phyloP scores from a whole-genome alignment of 2,113 vertebrate species.

The Urocynchramus pylzowi region DNA sequence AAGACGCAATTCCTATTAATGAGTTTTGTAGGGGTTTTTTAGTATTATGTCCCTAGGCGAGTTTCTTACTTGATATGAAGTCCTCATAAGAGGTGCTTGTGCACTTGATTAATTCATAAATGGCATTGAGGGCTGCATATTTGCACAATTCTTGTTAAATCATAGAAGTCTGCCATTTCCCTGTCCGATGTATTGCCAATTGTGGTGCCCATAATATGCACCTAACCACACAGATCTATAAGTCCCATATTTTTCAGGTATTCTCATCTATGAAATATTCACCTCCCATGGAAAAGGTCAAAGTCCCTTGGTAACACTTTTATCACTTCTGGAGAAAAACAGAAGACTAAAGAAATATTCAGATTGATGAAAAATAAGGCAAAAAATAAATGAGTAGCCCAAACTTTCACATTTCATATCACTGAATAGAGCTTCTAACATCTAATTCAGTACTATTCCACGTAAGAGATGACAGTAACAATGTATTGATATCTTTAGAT shows the following conservation, averaged over 20 bases:
- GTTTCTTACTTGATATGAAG: constrained; percentile 63
- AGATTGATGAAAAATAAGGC: not conserved
- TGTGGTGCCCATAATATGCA: constrained; percentile 33
- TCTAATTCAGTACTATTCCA: not conserved
- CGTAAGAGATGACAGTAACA: not conserved
- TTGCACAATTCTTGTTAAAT: constrained; percentile 73
- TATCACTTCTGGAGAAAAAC: not conserved
- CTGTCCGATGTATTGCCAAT: constrained; percentile 38
- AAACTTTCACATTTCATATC: not conserved
- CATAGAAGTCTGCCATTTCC: constrained; percentile 39
- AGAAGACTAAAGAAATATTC: not conserved
- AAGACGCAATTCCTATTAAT: constrained; percentile 74
- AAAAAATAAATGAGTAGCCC: not conserved
- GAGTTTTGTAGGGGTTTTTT: constrained; percentile 73
- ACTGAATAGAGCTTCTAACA: not conserved
- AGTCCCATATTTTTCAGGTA: constrained; percentile 12
- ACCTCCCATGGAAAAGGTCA: constrained; percentile 11
- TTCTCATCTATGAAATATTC: not conserved
- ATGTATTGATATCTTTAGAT: not conserved
- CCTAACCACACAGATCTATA: constrained; percentile 36
- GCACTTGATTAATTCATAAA: constrained; percentile 77
- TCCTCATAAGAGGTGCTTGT: constrained; percentile 70
- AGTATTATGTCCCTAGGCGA: constrained; percentile 70
- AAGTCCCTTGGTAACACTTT: constrained; percentile 6
- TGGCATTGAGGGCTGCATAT: constrained; percentile 51